Evolutionary conservation across 53 echinoderm and acorn worm species (phyloP), one percentile per base, ranked within the genome.

Genomic region (Crossaster papposus): DNA sequence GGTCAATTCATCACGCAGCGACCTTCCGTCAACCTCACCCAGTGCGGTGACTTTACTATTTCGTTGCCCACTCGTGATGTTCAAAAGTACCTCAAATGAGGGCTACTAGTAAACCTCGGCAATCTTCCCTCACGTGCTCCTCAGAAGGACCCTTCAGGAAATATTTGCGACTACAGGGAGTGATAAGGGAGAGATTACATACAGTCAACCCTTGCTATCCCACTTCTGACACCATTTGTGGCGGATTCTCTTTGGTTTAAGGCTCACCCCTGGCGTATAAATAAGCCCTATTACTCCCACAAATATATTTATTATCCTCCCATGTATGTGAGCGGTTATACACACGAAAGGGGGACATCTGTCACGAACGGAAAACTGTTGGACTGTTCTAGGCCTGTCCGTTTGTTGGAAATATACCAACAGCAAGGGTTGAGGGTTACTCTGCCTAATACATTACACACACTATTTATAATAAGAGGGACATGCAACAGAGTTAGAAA

Each of bases 221-320:
- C n/a, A n/a, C n/a, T n/a, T n/a, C n/a, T n/a, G n/a, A n/a, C n/a
- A n/a, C n/a, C n/a, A n/a, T n/a, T n/a, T n/a, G n/a, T n/a, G n/a
- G n/a, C n/a, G n/a, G n/a, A n/a, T n/a, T n/a, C n/a, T n/a, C n/a
- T n/a, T n/a, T n/a, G n/a, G n/a, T n/a, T n/a, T n/a, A n/a, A n/a
- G n/a, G n/a, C n/a, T 26, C 70, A 70, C 70, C 26, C 26, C 70
- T 70, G 70, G 26, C 70, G 70, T 26, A 26, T 10, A 26, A 26
- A 4, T n/a, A 26, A 24, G 13, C 72, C 30, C 30, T 72, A 24
- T 30, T 26, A 26, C 10, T 23, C 29, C 72, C 72, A 72, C 72
- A 72, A 72, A 72, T 5, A 72, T 72, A 72, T 72, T 72, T 72
- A 72, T 30, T 72, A 24, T 24, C 72, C 72, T 72, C 72, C 30